Conservation (phyloP, 92 coral and sea anemone genomes). For the Zoanthus sansibaricus region DNA sequence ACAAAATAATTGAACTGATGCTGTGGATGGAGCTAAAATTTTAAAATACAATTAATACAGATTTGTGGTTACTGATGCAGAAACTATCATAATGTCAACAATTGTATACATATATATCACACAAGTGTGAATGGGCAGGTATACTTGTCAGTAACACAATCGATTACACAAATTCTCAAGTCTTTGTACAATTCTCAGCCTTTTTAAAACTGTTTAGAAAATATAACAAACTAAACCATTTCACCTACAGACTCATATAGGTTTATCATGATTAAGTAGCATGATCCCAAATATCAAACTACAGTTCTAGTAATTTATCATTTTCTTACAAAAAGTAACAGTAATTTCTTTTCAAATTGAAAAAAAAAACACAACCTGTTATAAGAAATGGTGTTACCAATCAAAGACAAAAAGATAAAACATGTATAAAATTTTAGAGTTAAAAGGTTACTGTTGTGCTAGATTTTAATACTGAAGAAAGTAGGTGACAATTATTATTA, state of each 20-base stretch:
- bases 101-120: not conserved
- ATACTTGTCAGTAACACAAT: not conserved
- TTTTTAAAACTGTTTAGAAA: not conserved
- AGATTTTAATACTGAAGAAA: too few relatives aligned
- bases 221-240: not conserved
- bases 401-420: not conserved
- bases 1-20: not conserved
- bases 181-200: not conserved
- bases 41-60: not conserved
- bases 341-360: not conserved
- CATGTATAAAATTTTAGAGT: not conserved
- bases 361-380: not conserved
- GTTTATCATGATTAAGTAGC: not conserved
- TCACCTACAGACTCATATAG: not conserved
- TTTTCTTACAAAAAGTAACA: not conserved
- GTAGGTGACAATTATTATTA: too few relatives aligned
- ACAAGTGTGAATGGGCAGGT: not conserved
- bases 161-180: not conserved
- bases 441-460: too few relatives aligned
- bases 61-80: not conserved
- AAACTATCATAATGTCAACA: not conserved
- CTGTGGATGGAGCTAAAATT: not conserved
- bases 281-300: not conserved
- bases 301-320: not conserved
- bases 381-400: not conserved